Evolutionary conservation across 2,113 vertebrate genomes (phyloP), one percentile per base, ranked within the genome.

Genomic region (Bujurquina vittata): DNA sequence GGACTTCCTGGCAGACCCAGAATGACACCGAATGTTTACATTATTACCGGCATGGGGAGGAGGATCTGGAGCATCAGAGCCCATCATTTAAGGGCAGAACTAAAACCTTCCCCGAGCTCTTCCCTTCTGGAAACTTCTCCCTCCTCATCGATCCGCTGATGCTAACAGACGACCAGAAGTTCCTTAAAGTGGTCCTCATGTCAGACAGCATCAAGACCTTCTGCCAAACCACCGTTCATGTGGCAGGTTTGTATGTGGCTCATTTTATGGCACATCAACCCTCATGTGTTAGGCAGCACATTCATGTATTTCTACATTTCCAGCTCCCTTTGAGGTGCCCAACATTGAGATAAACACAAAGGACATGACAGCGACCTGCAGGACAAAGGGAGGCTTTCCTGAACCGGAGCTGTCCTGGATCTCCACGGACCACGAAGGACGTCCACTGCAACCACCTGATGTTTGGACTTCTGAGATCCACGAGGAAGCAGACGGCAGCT

Each of bases 71-170:
- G 9, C 9, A 60, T 23, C 74, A 76, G 4, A 3, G 1, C 17
- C 2, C 1, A 9, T 14, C 10, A 20, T 76, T 59, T 76, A 0
- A 31, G 29, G 31, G 31, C 7, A 76, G 37, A 40, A 76, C 74
- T 20, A 76, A 29, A 29, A 76, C 60, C 37, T 76, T 60, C 18
- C 23, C 23, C 5, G 56, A 76, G 29, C 37, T 60, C 6, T 46
- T 76, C n/a, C 9, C 5, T 12, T 46, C 11, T 20, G 74, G 74
- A 60, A 76, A 76, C 56, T 31, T 76, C 14, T 76, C 74, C 7
- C 74, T 76, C 7, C 3, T 60, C 35, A 59, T 76, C 23, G 0
- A 46, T 4, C 10, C 20, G 2, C 23, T 58, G 56, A 29, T 3
- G 12, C 14, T 40, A 11, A 2, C 59, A 76, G 23, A 56, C 35